Evolutionary conservation across 2,113 vertebrate species (phyloP).

Genomic region (Colaptes auratus): DNA sequence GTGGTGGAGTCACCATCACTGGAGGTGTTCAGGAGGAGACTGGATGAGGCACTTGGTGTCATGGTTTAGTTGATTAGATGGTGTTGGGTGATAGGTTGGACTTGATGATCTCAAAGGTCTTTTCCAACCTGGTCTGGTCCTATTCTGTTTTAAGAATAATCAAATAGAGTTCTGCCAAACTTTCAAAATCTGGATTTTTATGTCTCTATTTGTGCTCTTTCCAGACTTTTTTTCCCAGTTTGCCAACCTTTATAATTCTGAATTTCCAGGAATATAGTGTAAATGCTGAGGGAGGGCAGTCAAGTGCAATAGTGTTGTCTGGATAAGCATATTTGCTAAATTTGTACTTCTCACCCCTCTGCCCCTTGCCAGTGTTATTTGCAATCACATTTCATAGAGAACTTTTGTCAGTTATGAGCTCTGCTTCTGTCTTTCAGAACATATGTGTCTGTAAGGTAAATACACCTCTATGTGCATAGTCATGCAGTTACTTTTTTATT

Average conservation of each 20-base stretch:
- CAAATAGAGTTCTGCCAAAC: not conserved
- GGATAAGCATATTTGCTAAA: not conserved
- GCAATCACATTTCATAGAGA: not conserved
- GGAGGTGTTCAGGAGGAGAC: no score
- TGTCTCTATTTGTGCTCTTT: not conserved
- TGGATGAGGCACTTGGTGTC: no score
- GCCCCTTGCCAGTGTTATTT: not conserved
- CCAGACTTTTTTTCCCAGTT: not conserved
- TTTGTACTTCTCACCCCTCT: not conserved
- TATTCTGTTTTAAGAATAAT: not conserved
- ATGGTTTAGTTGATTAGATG: no score
- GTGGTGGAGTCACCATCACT: no score
- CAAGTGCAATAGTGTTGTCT: not conserved
- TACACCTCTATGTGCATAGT: not conserved
- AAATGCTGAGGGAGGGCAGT: not conserved
- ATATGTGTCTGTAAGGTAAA: not conserved
- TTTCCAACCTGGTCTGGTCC: no score
- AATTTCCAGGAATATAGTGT: not conserved
- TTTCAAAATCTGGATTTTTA: not conserved
- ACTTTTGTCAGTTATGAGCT: not conserved
- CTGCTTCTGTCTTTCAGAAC: not conserved
- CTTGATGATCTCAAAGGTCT: no score
- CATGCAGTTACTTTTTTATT: not conserved
- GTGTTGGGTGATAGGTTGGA: no score
- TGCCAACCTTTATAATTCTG: not conserved